phyloP scores from a whole-genome alignment of 2,113 vertebrate species.

The Festucalex cinctus region DNA sequence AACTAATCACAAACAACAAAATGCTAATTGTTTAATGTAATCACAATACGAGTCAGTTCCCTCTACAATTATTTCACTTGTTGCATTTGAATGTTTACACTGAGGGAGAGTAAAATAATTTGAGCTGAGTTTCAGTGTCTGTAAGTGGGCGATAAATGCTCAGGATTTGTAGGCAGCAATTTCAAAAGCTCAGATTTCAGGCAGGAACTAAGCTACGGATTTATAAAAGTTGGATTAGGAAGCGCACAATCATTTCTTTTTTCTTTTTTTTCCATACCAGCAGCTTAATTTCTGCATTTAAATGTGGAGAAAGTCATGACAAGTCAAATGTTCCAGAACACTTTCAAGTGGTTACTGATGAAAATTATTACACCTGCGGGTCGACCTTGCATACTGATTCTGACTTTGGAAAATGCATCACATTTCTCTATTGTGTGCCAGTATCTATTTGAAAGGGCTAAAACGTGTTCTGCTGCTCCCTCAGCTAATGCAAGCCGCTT shows the following conservation, averaged over 20 bases:
- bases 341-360: not conserved
- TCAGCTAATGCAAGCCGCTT: not conserved
- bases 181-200: slow-evolving; percentile 9
- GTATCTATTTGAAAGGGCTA: too few species aligned
- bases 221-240: not conserved
- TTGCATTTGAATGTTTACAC: not conserved
- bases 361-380: not conserved
- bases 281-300: slow-evolving; percentile 9
- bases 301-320: slow-evolving; percentile 2
- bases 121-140: not conserved
- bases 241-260: not conserved
- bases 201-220: not conserved
- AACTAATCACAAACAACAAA: not conserved
- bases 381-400: not conserved
- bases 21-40: not conserved
- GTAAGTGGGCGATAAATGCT: not conserved
- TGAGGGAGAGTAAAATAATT: not conserved
- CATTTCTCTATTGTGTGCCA: not conserved
- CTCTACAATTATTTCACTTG: not conserved
- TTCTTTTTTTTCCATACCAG: not conserved
- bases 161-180: not conserved
- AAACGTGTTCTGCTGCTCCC: slow-evolving; percentile 20
- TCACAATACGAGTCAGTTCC: too few species aligned
- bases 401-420: not conserved
- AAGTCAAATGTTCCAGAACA: not conserved